Conservation (phyloP, 2,113 vertebrate species). For the Chaenocephalus aceratus region DNA sequence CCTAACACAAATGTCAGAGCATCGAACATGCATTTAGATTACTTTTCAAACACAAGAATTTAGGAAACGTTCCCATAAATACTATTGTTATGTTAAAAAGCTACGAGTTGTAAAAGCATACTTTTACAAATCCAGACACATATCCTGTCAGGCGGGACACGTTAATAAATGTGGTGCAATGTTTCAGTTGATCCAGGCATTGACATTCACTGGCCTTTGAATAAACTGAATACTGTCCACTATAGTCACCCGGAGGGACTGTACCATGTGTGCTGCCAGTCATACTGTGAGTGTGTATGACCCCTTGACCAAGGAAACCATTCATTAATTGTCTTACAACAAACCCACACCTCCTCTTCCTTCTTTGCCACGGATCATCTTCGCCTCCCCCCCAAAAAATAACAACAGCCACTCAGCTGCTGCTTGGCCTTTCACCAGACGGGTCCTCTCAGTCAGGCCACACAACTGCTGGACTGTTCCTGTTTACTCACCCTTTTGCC, state of each 20-base stretch:
- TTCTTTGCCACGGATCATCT: conserved; percentile 61
- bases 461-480: conserved; percentile 70
- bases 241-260: conserved; percentile 22
- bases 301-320: conserved; percentile 47
- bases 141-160: conserved; percentile 20
- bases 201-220: conserved; percentile 38
- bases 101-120: background rate
- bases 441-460: conserved; percentile 62
- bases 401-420: conserved; percentile 78
- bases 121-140: conserved; percentile 8
- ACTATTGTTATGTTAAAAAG: no score
- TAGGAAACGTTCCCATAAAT: background rate
- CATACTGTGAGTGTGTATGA: conserved; percentile 52
- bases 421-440: conserved; percentile 69
- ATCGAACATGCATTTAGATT: background rate
- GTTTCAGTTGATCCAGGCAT: conserved; percentile 9
- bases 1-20: background rate
- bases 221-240: conserved; percentile 51
- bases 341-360: conserved; percentile 36
- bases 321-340: conserved; percentile 71
- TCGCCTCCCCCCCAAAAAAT: conserved; percentile 22
- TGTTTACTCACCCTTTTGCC: conserved; percentile 97
- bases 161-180: conserved; percentile 11
- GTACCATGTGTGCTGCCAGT: conserved; percentile 69
- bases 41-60: background rate